phyloP scores from a whole-genome alignment of 2,888 invertebrate species.

The Drosophila vallismaia region DNA sequence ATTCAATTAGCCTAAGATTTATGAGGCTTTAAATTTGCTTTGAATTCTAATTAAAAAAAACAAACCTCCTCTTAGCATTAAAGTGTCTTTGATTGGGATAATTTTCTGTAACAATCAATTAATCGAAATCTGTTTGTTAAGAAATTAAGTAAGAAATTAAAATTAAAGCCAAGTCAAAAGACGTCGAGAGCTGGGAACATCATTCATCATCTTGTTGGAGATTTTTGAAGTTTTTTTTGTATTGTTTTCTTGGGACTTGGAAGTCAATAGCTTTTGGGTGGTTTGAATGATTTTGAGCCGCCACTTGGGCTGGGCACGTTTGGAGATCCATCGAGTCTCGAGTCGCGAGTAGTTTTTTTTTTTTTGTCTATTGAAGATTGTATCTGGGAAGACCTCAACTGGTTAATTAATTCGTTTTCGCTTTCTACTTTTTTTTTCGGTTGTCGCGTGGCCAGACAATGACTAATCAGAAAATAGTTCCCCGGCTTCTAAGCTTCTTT shows the following conservation, averaged over 20 bases:
- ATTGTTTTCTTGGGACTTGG: conserved; percentile 28
- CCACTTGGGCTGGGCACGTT: conserved; percentile 64
- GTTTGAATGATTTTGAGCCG: conserved; percentile 33
- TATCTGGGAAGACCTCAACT: conserved; percentile 33
- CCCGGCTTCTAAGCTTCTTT: conserved; percentile 1
- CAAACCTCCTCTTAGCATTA: not conserved
- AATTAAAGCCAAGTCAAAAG: conserved; percentile 8
- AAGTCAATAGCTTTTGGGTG: conserved; percentile 30
- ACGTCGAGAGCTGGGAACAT: conserved; percentile 4
- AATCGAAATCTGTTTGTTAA: conserved; percentile 15
- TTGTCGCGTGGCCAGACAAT: conserved; percentile 71
- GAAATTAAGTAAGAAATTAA: not conserved
- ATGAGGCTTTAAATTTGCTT: not conserved
- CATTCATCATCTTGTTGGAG: conserved; percentile 27
- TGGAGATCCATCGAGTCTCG: conserved; percentile 24
- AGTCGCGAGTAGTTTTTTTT: conserved; percentile 3
- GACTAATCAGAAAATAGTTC: conserved; percentile 55
- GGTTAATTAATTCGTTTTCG: conserved; percentile 68
- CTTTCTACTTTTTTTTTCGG: conserved; percentile 47
- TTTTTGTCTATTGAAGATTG: conserved; percentile 23
- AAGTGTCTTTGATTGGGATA: conserved; percentile 10
- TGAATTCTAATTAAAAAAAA: no score
- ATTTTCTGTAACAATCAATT: conserved; percentile 23
- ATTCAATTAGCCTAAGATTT: conserved; percentile 26
- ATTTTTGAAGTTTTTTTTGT: conserved; percentile 7